A percentile compares a stretch with the other conserved stretches of the same genome.
Evolutionary conservation across 2,888 invertebrate genomes (phyloP).

Genomic region (Troides oblongomaculatus): DNA sequence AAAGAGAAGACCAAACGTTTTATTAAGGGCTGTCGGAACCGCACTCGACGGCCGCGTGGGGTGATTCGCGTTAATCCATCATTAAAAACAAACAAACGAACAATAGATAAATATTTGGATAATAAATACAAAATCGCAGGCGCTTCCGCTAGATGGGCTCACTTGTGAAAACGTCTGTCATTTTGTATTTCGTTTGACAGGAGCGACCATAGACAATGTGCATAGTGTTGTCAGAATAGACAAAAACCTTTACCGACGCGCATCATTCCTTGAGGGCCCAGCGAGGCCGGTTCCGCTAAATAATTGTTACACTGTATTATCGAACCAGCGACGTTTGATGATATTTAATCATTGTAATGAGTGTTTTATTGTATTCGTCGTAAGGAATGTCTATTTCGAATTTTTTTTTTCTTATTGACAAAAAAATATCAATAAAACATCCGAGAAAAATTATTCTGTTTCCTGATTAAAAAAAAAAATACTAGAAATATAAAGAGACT

Average conservation of each 20-base stretch:
- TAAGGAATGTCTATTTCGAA: slow-evolving; percentile 53
- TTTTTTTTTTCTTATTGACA: slow-evolving; percentile 46
- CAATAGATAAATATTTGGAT: slow-evolving; percentile 29
- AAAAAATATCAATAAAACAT: not conserved
- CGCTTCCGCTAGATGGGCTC: slow-evolving; percentile 63
- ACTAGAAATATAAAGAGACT: slow-evolving; percentile 57
- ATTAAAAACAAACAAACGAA: slow-evolving; percentile 32
- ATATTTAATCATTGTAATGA: slow-evolving; percentile 30
- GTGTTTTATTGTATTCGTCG: slow-evolving; percentile 52
- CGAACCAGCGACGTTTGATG: slow-evolving; percentile 3
- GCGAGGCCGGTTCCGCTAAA: slow-evolving; percentile 43
- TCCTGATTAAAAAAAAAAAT: not conserved
- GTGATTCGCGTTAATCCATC: slow-evolving; percentile 39
- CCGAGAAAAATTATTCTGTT: not conserved
- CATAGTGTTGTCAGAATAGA: not conserved
- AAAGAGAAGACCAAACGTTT: slow-evolving; percentile 61
- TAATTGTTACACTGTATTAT: slow-evolving; percentile 61
- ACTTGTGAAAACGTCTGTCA: slow-evolving; percentile 53
- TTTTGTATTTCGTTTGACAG: slow-evolving; percentile 52
- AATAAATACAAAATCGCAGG: slow-evolving; percentile 54
- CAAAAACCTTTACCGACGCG: not conserved
- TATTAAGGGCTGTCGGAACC: slow-evolving; percentile 43
- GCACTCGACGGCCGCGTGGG: slow-evolving; percentile 38
- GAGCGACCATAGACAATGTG: slow-evolving; percentile 10
- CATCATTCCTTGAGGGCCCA: not conserved